Conservation (phyloP, 2,113 vertebrate species). For the Polypterus senegalus region DNA sequence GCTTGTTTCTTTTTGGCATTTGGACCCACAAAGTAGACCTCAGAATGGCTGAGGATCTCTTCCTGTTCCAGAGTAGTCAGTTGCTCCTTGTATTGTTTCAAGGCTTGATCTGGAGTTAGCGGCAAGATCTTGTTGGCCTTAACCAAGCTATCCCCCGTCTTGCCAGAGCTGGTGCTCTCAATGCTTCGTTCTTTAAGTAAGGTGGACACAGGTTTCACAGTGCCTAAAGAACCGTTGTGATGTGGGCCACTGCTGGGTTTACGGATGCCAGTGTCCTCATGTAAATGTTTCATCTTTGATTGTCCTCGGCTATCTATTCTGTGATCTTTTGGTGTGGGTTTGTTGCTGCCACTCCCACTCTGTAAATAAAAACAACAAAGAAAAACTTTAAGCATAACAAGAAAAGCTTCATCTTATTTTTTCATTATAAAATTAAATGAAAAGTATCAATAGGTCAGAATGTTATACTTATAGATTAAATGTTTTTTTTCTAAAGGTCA, state of each 20-base stretch:
- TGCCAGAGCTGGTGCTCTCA: constrained; percentile 52
- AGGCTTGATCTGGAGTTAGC: constrained; percentile 72
- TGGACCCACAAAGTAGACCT: constrained; percentile 88
- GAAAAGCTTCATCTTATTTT: background rate
- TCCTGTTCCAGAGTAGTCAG: constrained; percentile 75
- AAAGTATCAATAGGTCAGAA: background rate
- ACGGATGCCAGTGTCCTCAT: constrained; percentile 76
- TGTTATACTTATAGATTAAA: too few species aligned
- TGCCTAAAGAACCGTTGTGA: constrained; percentile 37
- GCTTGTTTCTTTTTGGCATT: constrained; percentile 85
- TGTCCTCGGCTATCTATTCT: constrained; percentile 44
- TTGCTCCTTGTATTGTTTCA: constrained; percentile 78
- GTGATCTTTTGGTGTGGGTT: constrained; percentile 66
- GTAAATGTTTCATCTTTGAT: constrained; percentile 83
- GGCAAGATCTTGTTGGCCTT: constrained; percentile 48
- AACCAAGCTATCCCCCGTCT: constrained; percentile 37
- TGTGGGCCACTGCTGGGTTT: constrained; percentile 52
- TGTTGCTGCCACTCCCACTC: constrained; percentile 44
- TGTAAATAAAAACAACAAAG: constrained; percentile 17
- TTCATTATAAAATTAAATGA: background rate
- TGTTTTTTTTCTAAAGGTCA: too few species aligned
- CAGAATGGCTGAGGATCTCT: constrained; percentile 73
- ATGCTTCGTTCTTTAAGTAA: constrained; percentile 62
- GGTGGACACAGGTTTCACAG: constrained; percentile 52
- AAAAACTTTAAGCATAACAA: background rate